Evolutionary conservation across 2,797 vertebrate species (phyloP), one percentile per base, ranked within the genome.

Genomic region (Forpus xanthops): DNA sequence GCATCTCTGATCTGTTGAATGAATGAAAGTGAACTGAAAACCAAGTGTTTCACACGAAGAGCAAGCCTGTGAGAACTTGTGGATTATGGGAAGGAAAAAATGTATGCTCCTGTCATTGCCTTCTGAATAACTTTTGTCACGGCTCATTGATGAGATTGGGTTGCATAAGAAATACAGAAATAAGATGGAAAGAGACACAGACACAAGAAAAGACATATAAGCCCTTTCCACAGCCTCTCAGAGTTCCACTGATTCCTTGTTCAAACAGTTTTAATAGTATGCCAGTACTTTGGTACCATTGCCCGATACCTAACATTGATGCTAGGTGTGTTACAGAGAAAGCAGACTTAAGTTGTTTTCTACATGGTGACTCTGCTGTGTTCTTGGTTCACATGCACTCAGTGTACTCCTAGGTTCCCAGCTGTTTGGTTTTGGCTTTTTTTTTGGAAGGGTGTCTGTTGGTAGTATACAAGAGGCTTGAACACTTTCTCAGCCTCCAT

Each of bases 1-100:
- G 3, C 15, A 19, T 74, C 35, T 81, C 10, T 35, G 58, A 17
- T 62, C 39, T 82, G 31, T 67, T n/a, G 33, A 56, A 19, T 28
- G n/a, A 61, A 35, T 41, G 15, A 67, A 89, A 68, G 24, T 35
- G 50, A 93, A 61, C 18, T 76, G 62, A 78, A 87, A 65, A 74
- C 12, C 27, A 14, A 73, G 15, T 18, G 21, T 56, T 85, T 82
- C 21, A 61, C 33, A 31, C 42, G 31, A 86, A 42, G 16, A 86
- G 33, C 18, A 44, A 37, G 12, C 65, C 73, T 68, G 15, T 82
- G 68, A 72, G 21, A 75, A 6, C n/a, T 62, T 61, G 8, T 65
- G 39, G n/a, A 15, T 75, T 78, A 33, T 72, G 24, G 10, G 23
- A 81, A 50, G 24, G 20, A 16, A 44, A 67, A n/a, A 67, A 33